Percentiles rank a stretch among this genome's conserved stretches.
These are phyloP conservation scores for Dryobates pubescens DNA, from an alignment of 2,797 vertebrate genomes.

Conservation along the genomic window DNA sequence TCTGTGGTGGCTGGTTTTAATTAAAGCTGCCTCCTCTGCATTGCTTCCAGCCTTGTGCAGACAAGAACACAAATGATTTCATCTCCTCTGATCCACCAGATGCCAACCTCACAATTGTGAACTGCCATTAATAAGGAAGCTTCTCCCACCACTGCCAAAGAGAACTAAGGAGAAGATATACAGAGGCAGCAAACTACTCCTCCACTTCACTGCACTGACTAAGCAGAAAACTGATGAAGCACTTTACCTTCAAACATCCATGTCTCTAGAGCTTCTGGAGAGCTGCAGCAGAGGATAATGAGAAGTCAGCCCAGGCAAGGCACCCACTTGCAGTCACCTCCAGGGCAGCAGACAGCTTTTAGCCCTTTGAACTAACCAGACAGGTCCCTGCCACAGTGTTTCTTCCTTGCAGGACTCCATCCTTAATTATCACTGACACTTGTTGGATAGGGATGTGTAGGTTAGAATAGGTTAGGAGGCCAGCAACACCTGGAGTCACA, in stretches of 20 bases:
- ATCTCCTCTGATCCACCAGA: constrained; percentile 10
- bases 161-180: neutral
- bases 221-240: neutral
- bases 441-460: neutral
- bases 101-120: neutral
- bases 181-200: neutral
- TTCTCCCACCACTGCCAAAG: neutral
- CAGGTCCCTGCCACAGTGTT: neutral
- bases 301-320: neutral
- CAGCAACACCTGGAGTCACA: neutral
- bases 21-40: constrained; percentile 51
- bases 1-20: constrained; percentile 24
- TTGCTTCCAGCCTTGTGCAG: neutral
- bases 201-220: neutral
- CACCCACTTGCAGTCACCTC: neutral
- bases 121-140: neutral
- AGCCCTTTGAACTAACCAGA: neutral
- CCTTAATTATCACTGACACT: neutral
- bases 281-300: neutral
- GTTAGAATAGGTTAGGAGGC: too few species aligned
- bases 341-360: neutral
- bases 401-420: neutral
- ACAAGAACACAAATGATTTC: neutral
- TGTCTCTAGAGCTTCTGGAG: neutral
- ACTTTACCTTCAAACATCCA: neutral